Evolutionary conservation across 2,888 invertebrate genomes (phyloP), one percentile per base, ranked within the genome.

Genomic region (Timema podura): DNA sequence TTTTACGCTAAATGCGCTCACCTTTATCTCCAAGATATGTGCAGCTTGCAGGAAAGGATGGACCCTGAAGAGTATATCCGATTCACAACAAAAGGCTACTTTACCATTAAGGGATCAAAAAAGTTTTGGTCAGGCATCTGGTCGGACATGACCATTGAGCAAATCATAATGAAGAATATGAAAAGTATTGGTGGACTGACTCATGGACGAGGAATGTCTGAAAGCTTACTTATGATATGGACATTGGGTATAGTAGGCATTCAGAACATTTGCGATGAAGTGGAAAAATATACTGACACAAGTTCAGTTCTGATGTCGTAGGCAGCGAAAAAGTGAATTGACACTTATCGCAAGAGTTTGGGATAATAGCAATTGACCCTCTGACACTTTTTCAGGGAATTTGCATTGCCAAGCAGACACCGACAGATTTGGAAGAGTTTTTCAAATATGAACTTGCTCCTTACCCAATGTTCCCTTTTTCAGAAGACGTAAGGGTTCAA

Each of bases 1-100:
- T 10, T 73, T 75, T 70, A 70, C 73, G 8, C n/a, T 74, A 72
- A 69, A 71, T 69, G n/a, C 68, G 67, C 69, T 15, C 71, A 74
- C 64, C 44, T 75, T 16, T 75, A 70, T 64, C 54, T 75, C 6
- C 75, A 30, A 30, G 30, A 30, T 30, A 30, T 30, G 30, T 30
- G 30, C 30, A 30, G 3, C 30, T 30, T 30, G 30, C 30, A 3
- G 30, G 30, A 30, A 30, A 30, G 3, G 3, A 3, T 2, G 1
- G 30, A 3, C 30, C 30, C 30, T 30, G 30, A 30, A 30, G 30
- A 30, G 30, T 30, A 30, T 30, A 30, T 3, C 30, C 30, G 30
- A 30, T 30, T 30, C 30, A 30, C 1, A 30, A 30, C 30, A 30
- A 30, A 30, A 30, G 30, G 30, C n/a, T 30, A 30, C 3, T 30